These are phyloP conservation scores for Oreonectes daqikongensis DNA, from an alignment of 2,797 vertebrate genomes.

Conservation along the genomic window DNA sequence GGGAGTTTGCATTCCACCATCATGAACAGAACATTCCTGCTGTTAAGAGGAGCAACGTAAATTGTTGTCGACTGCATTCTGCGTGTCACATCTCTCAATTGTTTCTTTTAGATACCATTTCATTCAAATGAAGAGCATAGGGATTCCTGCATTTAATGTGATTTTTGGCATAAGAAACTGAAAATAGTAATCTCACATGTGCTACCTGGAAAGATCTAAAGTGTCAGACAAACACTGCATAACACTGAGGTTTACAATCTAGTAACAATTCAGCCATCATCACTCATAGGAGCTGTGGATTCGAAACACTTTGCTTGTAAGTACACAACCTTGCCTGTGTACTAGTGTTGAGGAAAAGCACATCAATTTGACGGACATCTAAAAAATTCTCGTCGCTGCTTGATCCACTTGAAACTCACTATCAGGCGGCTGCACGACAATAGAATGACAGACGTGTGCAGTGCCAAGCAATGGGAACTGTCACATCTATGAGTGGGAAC, in stretches of 20 bases:
- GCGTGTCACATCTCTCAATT: neutral
- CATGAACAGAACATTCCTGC: conserved; percentile 21
- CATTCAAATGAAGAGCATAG: too few species aligned
- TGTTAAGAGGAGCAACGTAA: neutral
- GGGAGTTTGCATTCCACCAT: conserved; percentile 10
- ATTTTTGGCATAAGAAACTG: too few species aligned
- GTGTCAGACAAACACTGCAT: too few species aligned
- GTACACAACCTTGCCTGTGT: too few species aligned
- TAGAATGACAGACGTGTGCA: conserved; percentile 29
- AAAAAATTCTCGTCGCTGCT: conserved; percentile 34
- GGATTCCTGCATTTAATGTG: too few species aligned
- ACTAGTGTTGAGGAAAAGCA: conserved; percentile 22
- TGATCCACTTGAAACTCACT: conserved; percentile 35
- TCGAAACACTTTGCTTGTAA: too few species aligned
- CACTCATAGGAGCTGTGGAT: neutral
- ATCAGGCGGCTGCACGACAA: conserved; percentile 24
- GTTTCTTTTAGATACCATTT: too few species aligned
- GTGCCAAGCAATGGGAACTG: conserved; percentile 34
- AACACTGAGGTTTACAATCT: too few species aligned
- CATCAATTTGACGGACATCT: conserved; percentile 21
- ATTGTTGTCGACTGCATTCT: neutral
- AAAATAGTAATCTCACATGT: too few species aligned
- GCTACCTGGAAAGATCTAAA: too few species aligned
- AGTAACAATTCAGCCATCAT: neutral
- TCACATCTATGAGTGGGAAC: conserved; percentile 36